Evolutionary conservation across 1,140 invertebrate species (phyloP).

Genomic region (Heterodera schachtii): DNA sequence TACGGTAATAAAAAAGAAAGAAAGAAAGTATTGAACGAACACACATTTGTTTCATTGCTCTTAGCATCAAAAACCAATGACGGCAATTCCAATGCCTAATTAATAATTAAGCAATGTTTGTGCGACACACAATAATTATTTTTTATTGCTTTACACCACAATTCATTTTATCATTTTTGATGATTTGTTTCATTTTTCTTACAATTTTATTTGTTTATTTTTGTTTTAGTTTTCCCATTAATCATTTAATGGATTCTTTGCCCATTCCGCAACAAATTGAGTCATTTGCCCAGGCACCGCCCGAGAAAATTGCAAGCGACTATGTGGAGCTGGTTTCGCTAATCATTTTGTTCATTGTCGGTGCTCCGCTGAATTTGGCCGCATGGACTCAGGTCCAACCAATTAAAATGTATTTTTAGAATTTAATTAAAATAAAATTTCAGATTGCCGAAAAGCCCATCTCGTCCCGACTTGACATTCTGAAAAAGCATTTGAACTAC

Average conservation of each 20-base stretch:
- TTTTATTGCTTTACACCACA: no score
- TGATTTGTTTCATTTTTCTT: no score
- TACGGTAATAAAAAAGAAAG: no score
- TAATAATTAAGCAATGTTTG: no score
- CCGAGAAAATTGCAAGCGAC: slow-evolving; percentile 58
- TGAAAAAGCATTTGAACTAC: slow-evolving; percentile 63
- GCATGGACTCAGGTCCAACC: slow-evolving; percentile 61
- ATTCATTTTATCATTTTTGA: no score
- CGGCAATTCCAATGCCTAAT: no score
- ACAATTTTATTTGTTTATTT: background rate
- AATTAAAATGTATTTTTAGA: background rate
- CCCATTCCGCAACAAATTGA: background rate
- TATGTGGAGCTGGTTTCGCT: slow-evolving; percentile 60
- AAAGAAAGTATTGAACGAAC: no score
- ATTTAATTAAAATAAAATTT: slow-evolving; percentile 33
- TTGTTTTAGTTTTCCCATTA: background rate
- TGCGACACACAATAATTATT: no score
- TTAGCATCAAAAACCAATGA: no score
- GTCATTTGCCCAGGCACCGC: slow-evolving; percentile 33
- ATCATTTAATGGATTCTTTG: background rate
- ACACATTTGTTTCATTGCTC: no score
- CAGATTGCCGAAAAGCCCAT: slow-evolving; percentile 59
- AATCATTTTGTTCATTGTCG: slow-evolving; percentile 61
- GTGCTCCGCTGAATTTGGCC: slow-evolving; percentile 61
- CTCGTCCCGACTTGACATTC: slow-evolving; percentile 58